Evolutionary conservation across 2,888 invertebrate species (phyloP).

Genomic region (Nephrotoma flavescens): DNA sequence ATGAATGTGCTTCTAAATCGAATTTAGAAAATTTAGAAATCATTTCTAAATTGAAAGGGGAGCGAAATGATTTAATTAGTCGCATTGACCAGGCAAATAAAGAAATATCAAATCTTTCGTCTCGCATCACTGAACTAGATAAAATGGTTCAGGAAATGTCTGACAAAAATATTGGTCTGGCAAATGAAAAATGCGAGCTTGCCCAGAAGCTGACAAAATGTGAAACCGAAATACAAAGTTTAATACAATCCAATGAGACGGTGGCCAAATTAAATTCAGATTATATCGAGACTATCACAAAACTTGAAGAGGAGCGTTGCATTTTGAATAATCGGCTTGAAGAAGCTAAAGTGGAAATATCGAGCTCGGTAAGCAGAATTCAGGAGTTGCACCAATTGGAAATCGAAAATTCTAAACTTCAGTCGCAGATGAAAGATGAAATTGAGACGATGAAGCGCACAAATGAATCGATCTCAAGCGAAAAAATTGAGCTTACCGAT

Average conservation of each 20-base stretch:
- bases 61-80: not conserved
- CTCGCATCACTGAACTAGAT: not conserved
- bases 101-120: not conserved
- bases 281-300: not conserved
- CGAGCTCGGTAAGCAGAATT: not conserved
- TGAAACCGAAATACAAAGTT: not conserved
- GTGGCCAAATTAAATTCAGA: not conserved
- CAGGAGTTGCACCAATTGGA: conserved; percentile 9
- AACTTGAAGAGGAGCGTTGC: not conserved
- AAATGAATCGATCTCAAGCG: conserved; percentile 11
- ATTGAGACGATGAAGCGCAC: not conserved
- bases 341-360: not conserved
- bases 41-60: not conserved
- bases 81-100: not conserved
- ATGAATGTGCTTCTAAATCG: not conserved
- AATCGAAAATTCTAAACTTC: conserved; percentile 15
- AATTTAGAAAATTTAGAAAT: not conserved
- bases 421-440: not conserved
- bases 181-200: not conserved
- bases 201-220: not conserved
- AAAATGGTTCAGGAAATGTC: not conserved
- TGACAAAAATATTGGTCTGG: not conserved
- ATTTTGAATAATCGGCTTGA: not conserved
- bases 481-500: not conserved
- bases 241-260: not conserved